Conservation (phyloP, 2,888 invertebrate genomes). For the Phyto melanocephala region DNA sequence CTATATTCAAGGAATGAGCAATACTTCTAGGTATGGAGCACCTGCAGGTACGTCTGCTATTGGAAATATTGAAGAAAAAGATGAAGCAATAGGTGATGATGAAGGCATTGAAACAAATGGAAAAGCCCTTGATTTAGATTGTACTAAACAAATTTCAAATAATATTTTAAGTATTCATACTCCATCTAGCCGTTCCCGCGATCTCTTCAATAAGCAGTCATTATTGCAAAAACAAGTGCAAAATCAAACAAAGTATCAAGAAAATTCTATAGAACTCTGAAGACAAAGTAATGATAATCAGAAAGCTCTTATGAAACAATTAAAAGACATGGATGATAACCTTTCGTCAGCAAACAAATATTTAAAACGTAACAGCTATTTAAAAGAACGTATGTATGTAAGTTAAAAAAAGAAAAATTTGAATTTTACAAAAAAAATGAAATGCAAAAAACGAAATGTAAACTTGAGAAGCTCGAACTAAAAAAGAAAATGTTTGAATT, state of each 20-base stretch:
- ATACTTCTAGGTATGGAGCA: neutral
- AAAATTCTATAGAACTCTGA: neutral
- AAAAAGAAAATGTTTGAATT: neutral
- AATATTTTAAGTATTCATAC: neutral
- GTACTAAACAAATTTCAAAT: neutral
- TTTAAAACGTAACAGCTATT: neutral
- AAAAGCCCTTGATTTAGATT: no score
- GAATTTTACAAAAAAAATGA: neutral
- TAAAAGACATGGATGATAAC: neutral
- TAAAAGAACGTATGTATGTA: neutral
- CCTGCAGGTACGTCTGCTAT: neutral
- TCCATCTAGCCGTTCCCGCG: no score
- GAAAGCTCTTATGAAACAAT: neutral
- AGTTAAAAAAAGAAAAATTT: neutral
- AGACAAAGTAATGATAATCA: neutral
- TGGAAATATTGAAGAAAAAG: neutral
- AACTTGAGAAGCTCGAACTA: neutral
- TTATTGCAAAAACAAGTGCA: slow-evolving; percentile 8
- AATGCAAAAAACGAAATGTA: neutral
- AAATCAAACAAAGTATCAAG: slow-evolving; percentile 6
- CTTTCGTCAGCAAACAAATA: neutral
- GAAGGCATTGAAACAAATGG: no score
- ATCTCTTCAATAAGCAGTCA: neutral
- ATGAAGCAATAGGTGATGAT: neutral
- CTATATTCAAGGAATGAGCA: neutral